These are phyloP conservation scores for Prenolepis imparis DNA, from an alignment of 2,888 invertebrate genomes.

Conservation along the genomic window DNA sequence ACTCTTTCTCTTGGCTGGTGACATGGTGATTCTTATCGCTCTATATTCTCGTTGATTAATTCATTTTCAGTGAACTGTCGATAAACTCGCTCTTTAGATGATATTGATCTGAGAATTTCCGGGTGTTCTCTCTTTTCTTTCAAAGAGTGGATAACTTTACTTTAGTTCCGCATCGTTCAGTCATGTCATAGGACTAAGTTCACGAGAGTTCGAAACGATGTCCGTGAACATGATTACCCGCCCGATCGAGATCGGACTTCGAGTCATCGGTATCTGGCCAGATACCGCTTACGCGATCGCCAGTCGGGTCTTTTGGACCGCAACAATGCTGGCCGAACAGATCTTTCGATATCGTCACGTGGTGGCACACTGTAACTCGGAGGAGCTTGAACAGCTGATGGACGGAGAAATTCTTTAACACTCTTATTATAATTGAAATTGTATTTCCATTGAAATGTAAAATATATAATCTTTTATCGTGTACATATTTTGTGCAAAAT, in stretches of 20 bases:
- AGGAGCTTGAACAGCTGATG: slow-evolving; percentile 37
- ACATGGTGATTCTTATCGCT: not conserved
- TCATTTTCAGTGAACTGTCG: not conserved
- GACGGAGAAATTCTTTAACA: too few relatives aligned
- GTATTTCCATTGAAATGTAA: too few relatives aligned
- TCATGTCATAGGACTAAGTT: not conserved
- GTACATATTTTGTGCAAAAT: not conserved
- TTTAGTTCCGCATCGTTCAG: not conserved
- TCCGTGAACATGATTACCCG: slow-evolving; percentile 16
- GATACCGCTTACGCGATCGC: not conserved
- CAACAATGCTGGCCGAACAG: slow-evolving; percentile 25
- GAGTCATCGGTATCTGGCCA: slow-evolving; percentile 44
- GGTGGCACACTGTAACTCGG: slow-evolving; percentile 17
- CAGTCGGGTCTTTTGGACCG: slow-evolving; percentile 22
- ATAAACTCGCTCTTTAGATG: not conserved
- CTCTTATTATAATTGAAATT: too few relatives aligned
- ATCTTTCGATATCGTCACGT: slow-evolving; percentile 42
- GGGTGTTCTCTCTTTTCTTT: not conserved
- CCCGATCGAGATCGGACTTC: slow-evolving; percentile 42
- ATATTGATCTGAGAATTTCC: not conserved
- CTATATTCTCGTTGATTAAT: not conserved
- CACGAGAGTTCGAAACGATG: not conserved
- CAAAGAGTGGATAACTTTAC: not conserved
- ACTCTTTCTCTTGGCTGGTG: not conserved
- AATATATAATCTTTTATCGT: not conserved